Percentiles rank a stretch among this genome's conserved stretches.
Evolutionary conservation across 92 coral and sea anemone species (phyloP).

Genomic region (Paragorgia papillata): DNA sequence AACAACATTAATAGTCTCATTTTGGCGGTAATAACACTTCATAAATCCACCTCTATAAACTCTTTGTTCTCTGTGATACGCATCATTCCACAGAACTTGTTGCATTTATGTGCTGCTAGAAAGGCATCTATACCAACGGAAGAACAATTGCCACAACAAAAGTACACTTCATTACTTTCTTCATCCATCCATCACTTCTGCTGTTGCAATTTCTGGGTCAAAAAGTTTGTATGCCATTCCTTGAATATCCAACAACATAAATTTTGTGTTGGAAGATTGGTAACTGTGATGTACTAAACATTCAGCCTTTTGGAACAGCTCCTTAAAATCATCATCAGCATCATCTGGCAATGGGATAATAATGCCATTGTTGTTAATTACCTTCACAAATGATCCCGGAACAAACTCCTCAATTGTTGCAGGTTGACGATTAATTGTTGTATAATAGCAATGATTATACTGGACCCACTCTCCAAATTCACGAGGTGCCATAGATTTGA

Average conservation of each 20-base stretch:
- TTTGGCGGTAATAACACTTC: too few species aligned
- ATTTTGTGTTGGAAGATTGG: conserved; percentile 7
- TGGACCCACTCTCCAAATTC: conserved; percentile 38
- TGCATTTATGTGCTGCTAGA: conserved; percentile 59
- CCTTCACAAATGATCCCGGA: conserved; percentile 23
- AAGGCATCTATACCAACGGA: conserved; percentile 52
- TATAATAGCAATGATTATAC: conserved; percentile 40
- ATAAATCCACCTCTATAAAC: background rate
- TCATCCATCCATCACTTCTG: conserved; percentile 55
- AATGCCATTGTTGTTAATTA: conserved; percentile 36
- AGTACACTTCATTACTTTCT: conserved; percentile 50
- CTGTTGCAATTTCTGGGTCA: conserved; percentile 72
- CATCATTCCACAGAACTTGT: conserved; percentile 56
- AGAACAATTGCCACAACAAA: conserved; percentile 29
- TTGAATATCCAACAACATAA: conserved; percentile 46
- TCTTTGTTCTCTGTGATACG: conserved; percentile 15
- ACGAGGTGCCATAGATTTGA: conserved; percentile 38
- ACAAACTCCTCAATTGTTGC: too few species aligned
- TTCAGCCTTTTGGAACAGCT: conserved; percentile 29
- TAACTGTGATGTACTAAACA: conserved; percentile 43
- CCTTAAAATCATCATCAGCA: conserved; percentile 1
- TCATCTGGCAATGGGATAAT: conserved; percentile 6
- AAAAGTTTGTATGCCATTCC: conserved; percentile 51
- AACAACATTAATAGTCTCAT: too few species aligned
- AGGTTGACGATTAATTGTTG: conserved; percentile 20